These are phyloP conservation scores for Zaprionus vittiger DNA, from an alignment of 1,140 invertebrate species.

Conservation along the genomic window DNA sequence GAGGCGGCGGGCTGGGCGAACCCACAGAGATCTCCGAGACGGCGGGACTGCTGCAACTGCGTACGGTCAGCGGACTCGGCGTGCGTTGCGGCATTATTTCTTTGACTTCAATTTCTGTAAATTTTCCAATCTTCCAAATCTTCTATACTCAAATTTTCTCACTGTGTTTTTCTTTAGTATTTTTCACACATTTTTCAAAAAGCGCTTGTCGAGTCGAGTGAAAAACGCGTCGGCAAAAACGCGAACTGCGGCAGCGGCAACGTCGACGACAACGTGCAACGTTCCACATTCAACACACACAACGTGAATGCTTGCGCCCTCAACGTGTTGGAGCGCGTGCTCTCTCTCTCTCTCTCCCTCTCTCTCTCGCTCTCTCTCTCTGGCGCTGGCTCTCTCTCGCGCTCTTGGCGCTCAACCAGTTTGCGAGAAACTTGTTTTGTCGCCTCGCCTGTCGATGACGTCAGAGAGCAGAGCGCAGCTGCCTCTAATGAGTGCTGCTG, in stretches of 20 bases:
- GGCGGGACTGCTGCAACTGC: constrained; percentile 69
- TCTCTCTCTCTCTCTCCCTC: constrained; percentile 24
- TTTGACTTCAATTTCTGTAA: background rate
- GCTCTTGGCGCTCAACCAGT: constrained; percentile 19
- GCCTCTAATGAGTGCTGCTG: constrained; percentile 58
- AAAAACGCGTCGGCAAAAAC: constrained; percentile 76
- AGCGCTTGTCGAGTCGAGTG: constrained; percentile 8
- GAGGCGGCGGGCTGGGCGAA: constrained; percentile 75
- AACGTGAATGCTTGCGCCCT: constrained; percentile 50
- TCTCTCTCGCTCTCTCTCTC: background rate
- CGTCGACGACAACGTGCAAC: constrained; percentile 65
- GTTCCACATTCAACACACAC: constrained; percentile 71
- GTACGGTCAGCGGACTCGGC: constrained; percentile 54
- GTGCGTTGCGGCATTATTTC: constrained; percentile 62
- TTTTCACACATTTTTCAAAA: constrained; percentile 31
- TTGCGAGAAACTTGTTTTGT: constrained; percentile 55
- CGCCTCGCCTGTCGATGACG: constrained; percentile 46
- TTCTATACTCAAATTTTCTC: background rate
- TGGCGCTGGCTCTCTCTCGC: constrained; percentile 1
- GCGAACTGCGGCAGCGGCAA: constrained; percentile 46
- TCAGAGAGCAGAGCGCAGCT: constrained; percentile 57
- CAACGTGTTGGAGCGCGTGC: background rate
- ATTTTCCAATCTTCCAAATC: constrained; percentile 1
- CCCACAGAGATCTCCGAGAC: constrained; percentile 82
- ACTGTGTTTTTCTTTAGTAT: constrained; percentile 1